A percentile compares a stretch with the other conserved stretches of the same genome.
These are phyloP conservation scores for Macrophya annulata DNA, from an alignment of 2,888 invertebrate species.

Conservation along the genomic window DNA sequence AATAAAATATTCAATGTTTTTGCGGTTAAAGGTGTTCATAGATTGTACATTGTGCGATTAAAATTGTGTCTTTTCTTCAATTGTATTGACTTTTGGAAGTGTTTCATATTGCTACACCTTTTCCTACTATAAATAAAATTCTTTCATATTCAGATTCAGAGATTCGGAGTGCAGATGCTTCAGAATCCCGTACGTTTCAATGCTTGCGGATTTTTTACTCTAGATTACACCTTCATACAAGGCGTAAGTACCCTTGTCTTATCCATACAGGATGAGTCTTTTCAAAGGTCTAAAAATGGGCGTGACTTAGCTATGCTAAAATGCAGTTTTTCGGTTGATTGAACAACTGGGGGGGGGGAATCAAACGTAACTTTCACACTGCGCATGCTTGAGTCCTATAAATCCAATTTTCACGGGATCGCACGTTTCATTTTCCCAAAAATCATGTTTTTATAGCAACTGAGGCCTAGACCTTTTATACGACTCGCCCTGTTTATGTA, in stretches of 20 bases:
- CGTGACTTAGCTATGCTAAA: no score
- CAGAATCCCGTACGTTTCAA: constrained; percentile 63
- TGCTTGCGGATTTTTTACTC: constrained; percentile 56
- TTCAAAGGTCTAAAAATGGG: no score
- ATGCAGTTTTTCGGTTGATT: no score
- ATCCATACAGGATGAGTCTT: constrained; percentile 34
- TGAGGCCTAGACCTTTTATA: no score
- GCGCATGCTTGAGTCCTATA: no score
- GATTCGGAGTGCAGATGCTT: constrained; percentile 63
- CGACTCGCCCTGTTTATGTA: neutral
- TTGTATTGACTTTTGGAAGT: neutral
- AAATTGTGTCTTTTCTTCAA: neutral
- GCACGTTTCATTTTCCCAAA: no score
- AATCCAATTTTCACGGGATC: no score
- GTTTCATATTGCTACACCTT: neutral
- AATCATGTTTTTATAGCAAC: no score
- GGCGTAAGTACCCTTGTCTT: constrained; percentile 57
- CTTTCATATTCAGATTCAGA: constrained; percentile 55
- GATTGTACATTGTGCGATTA: neutral
- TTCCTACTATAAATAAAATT: neutral
- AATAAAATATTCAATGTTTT: neutral
- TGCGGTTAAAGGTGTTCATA: no score
- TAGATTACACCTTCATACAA: neutral
- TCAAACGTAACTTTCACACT: no score
- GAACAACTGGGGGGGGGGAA: no score